Evolutionary conservation across 2,888 invertebrate species (phyloP).

Genomic region (Ennomos erosarius): DNA sequence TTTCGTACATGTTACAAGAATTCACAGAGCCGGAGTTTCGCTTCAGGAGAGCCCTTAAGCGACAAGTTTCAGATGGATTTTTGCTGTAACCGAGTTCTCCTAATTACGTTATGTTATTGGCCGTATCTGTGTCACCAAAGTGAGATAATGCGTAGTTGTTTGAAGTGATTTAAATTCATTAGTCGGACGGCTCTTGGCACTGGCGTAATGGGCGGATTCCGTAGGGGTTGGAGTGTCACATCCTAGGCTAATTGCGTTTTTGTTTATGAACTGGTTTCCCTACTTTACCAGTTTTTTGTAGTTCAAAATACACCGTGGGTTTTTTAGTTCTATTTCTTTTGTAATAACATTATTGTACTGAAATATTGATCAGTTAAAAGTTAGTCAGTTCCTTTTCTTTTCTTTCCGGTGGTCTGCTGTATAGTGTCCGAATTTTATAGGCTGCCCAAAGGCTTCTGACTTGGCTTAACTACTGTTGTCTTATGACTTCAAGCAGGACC

Average conservation of each 20-base stretch:
- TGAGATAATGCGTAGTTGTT: conserved; percentile 50
- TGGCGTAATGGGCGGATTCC: conserved; percentile 47
- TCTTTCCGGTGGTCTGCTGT: too few species aligned
- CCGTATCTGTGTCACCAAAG: conserved; percentile 63
- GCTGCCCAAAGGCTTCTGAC: too few species aligned
- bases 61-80: conserved; percentile 83
- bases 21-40: conserved; percentile 58
- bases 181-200: conserved; percentile 44
- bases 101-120: conserved; percentile 73
- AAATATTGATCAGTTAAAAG: too few species aligned
- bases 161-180: conserved; percentile 62
- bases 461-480: too few species aligned
- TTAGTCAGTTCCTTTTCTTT: too few species aligned
- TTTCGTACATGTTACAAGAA: conserved; percentile 47
- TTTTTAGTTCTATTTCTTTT: too few species aligned
- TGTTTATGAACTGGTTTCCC: background rate
- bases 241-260: conserved; percentile 14
- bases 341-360: too few species aligned
- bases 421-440: too few species aligned
- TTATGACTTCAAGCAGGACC: too few species aligned
- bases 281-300: too few species aligned
- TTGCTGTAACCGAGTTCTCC: conserved; percentile 74
- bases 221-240: conserved; percentile 28
- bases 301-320: too few species aligned
- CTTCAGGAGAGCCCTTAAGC: conserved; percentile 77